Evolutionary conservation across 2,113 vertebrate genomes (phyloP).

Genomic region (Neoarius graeffei): DNA sequence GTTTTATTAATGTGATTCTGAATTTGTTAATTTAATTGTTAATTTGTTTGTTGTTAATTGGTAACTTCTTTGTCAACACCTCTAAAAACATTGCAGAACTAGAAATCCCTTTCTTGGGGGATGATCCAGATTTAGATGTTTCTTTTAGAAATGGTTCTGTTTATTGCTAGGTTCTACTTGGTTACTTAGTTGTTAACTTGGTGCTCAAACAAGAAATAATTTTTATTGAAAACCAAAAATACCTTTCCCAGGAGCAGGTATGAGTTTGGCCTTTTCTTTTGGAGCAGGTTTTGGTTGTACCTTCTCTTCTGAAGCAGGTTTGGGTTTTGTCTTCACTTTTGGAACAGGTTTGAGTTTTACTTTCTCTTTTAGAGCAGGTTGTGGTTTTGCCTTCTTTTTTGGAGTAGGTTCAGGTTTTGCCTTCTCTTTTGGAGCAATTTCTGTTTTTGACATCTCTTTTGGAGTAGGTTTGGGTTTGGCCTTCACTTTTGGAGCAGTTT

Average conservation of each 20-base stretch:
- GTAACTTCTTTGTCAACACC: not conserved
- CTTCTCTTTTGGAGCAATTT: not conserved
- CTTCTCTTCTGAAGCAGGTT: slow-evolving; percentile 8
- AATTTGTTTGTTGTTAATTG: not conserved
- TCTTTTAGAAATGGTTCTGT: not conserved
- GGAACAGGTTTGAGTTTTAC: not conserved
- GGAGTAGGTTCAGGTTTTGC: not conserved
- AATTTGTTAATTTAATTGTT: not conserved
- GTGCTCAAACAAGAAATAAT: not conserved
- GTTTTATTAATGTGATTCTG: not conserved
- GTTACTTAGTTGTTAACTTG: not conserved
- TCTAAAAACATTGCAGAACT: not conserved
- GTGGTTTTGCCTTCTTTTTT: slow-evolving; percentile 4
- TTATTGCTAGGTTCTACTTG: not conserved
- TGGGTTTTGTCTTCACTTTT: slow-evolving; percentile 1
- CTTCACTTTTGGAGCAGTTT: not conserved
- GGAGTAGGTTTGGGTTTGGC: not conserved
- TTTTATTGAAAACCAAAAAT: not conserved
- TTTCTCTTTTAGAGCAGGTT: slow-evolving; percentile 22
- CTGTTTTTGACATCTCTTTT: slow-evolving; percentile 37
- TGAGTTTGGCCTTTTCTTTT: not conserved
- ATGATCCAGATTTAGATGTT: not conserved
- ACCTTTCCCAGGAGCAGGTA: not conserved
- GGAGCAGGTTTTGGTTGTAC: not conserved
- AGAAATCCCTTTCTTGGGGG: slow-evolving; percentile 13